Percentiles rank a stretch among this genome's conserved stretches.
These are phyloP conservation scores for Mugil cephalus DNA, from an alignment of 2,113 vertebrate genomes.

Conservation along the genomic window DNA sequence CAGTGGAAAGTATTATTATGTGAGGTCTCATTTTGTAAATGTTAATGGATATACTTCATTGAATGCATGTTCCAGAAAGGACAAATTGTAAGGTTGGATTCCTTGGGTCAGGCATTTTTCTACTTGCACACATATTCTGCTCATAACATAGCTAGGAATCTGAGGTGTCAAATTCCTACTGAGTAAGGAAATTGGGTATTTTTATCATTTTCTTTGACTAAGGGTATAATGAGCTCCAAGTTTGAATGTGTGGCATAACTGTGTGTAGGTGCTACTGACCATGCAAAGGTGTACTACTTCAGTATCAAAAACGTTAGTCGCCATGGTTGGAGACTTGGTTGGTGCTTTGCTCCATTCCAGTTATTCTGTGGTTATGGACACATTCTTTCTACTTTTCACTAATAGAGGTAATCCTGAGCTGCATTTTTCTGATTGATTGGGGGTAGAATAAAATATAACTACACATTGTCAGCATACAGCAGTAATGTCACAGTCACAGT, in stretches of 20 bases:
- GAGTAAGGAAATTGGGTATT: neutral
- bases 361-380: neutral
- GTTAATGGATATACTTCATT: no score
- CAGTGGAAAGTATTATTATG: no score
- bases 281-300: constrained; percentile 1
- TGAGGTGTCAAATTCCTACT: neutral
- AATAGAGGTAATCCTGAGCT: constrained; percentile 12
- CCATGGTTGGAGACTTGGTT: neutral
- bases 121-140: neutral
- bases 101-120: neutral
- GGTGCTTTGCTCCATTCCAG: constrained; percentile 1
- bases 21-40: no score
- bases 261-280: neutral
- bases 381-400: constrained; percentile 22
- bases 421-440: constrained; percentile 29
- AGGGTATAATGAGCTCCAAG: neutral
- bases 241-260: neutral
- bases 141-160: neutral
- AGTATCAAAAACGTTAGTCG: neutral
- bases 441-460: neutral
- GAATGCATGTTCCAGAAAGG: no score
- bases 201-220: no score
- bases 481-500: no score
- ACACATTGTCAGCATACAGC: no score
- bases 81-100: no score